These are phyloP conservation scores for Catharus minimus DNA, from an alignment of 2,113 vertebrate species.

Conservation along the genomic window DNA sequence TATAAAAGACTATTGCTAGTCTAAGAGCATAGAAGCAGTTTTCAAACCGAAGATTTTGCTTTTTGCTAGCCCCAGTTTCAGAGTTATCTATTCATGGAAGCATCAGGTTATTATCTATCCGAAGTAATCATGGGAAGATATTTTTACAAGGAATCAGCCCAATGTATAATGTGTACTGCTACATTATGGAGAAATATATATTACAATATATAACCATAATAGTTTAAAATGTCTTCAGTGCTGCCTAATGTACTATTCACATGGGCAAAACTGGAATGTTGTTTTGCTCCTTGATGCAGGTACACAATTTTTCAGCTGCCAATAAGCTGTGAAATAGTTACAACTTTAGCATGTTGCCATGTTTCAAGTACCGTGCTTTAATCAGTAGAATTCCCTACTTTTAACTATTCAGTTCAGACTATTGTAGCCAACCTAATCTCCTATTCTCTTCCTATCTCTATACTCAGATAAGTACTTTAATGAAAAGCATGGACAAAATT, in stretches of 20 bases:
- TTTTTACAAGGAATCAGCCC: not conserved
- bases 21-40: not conserved
- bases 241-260: not conserved
- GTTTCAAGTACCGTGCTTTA: not conserved
- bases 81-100: not conserved
- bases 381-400: not conserved
- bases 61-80: not conserved
- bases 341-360: not conserved
- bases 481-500: not conserved
- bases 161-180: not conserved
- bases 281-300: not conserved
- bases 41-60: not conserved
- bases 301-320: not conserved
- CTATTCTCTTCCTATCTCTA: not conserved
- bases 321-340: not conserved
- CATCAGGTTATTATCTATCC: not conserved
- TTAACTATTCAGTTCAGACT: not conserved
- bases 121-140: not conserved
- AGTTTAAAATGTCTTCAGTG: not conserved
- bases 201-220: not conserved
- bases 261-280: not conserved
- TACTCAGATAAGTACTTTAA: not conserved
- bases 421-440: not conserved
- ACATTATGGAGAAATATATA: not conserved
- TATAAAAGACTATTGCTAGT: not conserved